A percentile compares a stretch with the other conserved stretches of the same genome.
phyloP scores from a whole-genome alignment of 2,888 invertebrate species.

The Rhodophaea formosa region DNA sequence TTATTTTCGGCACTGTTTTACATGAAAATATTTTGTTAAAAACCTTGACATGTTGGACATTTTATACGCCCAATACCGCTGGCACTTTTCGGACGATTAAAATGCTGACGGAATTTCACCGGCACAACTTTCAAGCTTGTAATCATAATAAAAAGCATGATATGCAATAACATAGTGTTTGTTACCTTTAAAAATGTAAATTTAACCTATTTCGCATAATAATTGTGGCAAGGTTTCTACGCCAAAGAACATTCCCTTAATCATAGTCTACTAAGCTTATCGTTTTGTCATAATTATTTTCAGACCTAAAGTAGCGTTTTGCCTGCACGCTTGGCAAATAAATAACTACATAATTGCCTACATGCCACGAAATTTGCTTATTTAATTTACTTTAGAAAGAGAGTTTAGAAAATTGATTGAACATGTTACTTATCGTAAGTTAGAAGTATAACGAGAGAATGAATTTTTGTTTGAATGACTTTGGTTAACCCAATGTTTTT shows the following conservation, averaged over 20 bases:
- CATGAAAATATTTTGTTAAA: too few relatives aligned
- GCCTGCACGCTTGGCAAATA: conserved; percentile 11
- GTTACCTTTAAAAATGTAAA: background rate
- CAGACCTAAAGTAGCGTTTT: conserved; percentile 8
- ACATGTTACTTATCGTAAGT: background rate
- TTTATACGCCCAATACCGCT: too few relatives aligned
- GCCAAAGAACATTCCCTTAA: background rate
- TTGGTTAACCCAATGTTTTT: too few relatives aligned
- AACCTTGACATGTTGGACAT: too few relatives aligned
- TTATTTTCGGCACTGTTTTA: too few relatives aligned
- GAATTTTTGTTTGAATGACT: background rate
- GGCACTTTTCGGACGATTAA: too few relatives aligned
- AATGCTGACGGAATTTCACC: too few relatives aligned
- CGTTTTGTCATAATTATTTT: conserved; percentile 12
- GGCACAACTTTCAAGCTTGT: too few relatives aligned
- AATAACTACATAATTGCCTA: conserved; percentile 13
- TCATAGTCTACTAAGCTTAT: conserved; percentile 12
- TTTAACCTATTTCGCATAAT: conserved; percentile 1
- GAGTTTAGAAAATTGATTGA: background rate
- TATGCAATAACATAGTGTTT: background rate
- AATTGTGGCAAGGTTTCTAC: background rate
- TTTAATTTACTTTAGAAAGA: conserved; percentile 3
- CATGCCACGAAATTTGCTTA: conserved; percentile 6
- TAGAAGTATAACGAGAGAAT: background rate
- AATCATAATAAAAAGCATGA: too few relatives aligned